Conservation (phyloP, 2,797 vertebrate genomes). For the Cottoperca gobio region DNA sequence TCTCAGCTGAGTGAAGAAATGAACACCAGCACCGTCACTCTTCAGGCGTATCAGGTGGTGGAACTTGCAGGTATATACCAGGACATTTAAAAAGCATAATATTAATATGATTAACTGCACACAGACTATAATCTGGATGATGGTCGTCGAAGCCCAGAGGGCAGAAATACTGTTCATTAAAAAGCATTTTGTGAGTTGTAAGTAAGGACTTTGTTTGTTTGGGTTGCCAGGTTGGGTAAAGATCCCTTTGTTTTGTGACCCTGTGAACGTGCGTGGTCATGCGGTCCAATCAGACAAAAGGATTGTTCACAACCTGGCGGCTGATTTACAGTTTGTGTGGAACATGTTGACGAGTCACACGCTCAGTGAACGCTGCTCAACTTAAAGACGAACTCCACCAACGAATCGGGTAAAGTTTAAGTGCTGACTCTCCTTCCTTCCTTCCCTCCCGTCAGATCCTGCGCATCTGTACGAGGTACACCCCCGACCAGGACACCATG, state of each 20-base stretch:
- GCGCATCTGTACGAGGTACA: constrained; percentile 93
- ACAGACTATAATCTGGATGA: no score
- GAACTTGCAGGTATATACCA: not conserved
- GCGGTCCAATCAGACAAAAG: not conserved
- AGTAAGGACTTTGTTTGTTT: not conserved
- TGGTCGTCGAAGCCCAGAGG: no score
- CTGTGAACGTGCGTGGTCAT: not conserved
- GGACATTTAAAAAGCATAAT: no score
- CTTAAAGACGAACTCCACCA: not conserved
- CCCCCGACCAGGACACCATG: constrained; percentile 95
- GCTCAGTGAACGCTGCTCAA: constrained; percentile 5
- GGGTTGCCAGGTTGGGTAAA: no score
- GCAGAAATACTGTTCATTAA: no score
- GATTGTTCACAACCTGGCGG: not conserved
- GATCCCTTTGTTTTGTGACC: not conserved
- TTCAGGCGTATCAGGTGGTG: not conserved
- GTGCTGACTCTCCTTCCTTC: constrained; percentile 16
- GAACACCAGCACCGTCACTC: not conserved
- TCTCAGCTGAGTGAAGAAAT: not conserved
- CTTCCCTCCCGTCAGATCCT: constrained; percentile 86
- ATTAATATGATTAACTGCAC: no score
- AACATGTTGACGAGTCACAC: no score
- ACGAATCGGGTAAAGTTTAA: constrained; percentile 17
- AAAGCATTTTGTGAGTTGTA: no score
- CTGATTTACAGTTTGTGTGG: not conserved